Conservation (phyloP, 2,113 vertebrate genomes). For the Tupaia tana region DNA sequence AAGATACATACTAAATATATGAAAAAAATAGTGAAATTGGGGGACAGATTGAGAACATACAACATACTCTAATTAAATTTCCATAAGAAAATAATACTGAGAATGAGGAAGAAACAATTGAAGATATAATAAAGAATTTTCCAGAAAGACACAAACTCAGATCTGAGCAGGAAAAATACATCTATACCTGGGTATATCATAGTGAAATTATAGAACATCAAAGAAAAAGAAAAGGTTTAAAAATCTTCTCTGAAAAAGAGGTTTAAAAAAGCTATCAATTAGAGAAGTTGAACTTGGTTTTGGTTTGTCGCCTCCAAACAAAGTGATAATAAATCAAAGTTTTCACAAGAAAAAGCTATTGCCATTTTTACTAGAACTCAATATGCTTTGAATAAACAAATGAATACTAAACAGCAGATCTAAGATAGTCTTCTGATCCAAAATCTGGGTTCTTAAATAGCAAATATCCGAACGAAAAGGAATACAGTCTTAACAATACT, state of each 20-base stretch:
- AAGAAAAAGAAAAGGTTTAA: not conserved
- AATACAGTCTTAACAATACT: not conserved
- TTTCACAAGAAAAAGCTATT: slow-evolving; percentile 13
- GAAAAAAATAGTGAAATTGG: slow-evolving; percentile 6
- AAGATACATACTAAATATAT: not conserved
- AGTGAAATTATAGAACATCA: not conserved
- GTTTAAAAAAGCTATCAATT: not conserved
- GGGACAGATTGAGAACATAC: not conserved
- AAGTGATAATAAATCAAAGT: not conserved
- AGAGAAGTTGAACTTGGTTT: not conserved
- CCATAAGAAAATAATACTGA: slow-evolving; percentile 6
- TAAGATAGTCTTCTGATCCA: not conserved
- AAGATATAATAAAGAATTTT: slow-evolving; percentile 38
- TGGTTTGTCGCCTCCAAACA: slow-evolving; percentile 6
- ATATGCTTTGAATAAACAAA: slow-evolving; percentile 2
- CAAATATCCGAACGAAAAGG: not conserved
- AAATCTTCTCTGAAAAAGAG: not conserved
- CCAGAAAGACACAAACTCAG: not conserved
- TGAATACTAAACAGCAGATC: not conserved
- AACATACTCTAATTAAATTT: not conserved
- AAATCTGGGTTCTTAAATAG: not conserved
- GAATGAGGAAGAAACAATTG: not conserved
- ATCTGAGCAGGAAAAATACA: not conserved
- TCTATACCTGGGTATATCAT: not conserved
- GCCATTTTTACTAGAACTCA: not conserved